Conservation (phyloP, 2,797 vertebrate genomes). For the Serranus cabrilla region DNA sequence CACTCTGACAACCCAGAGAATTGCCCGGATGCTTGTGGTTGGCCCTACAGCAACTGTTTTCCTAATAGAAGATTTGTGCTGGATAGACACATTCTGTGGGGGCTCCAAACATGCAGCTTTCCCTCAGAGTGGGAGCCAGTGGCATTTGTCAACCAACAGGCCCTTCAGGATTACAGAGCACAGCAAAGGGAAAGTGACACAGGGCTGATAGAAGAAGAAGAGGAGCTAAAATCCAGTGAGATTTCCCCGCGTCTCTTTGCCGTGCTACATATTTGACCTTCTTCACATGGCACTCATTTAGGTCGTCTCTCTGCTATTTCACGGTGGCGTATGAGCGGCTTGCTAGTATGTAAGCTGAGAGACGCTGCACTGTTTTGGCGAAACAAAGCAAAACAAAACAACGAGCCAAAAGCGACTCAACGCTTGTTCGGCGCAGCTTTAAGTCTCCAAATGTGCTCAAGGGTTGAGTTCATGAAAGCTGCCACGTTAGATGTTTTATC, state of each 20-base stretch:
- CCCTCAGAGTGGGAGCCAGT: conserved; percentile 31
- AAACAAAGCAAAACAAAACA: conserved; percentile 40
- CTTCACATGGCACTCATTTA: conserved; percentile 32
- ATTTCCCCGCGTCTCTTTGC: not conserved
- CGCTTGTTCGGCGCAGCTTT: conserved; percentile 4
- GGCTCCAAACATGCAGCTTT: conserved; percentile 60
- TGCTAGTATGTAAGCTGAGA: conserved; percentile 13
- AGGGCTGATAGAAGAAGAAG: not conserved
- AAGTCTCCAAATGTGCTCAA: conserved; percentile 8
- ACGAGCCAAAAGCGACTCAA: conserved; percentile 18
- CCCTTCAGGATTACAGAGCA: conserved; percentile 14
- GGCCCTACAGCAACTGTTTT: conserved; percentile 68
- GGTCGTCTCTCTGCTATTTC: conserved; percentile 17
- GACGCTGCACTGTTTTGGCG: conserved; percentile 1
- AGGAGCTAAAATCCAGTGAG: not conserved
- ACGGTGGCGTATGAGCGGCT: conserved; percentile 11
- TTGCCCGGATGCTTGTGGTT: conserved; percentile 73
- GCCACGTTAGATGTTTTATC: conserved; percentile 29
- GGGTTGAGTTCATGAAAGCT: conserved; percentile 34
- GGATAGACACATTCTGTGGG: conserved; percentile 71
- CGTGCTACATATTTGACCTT: not conserved
- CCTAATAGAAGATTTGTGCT: conserved; percentile 69
- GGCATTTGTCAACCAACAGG: conserved; percentile 49
- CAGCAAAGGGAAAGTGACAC: conserved; percentile 1
- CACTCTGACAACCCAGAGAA: conserved; percentile 65